Evolutionary conservation across 2,888 invertebrate genomes (phyloP), one percentile per base, ranked within the genome.

Genomic region (Embidobia sp.): DNA sequence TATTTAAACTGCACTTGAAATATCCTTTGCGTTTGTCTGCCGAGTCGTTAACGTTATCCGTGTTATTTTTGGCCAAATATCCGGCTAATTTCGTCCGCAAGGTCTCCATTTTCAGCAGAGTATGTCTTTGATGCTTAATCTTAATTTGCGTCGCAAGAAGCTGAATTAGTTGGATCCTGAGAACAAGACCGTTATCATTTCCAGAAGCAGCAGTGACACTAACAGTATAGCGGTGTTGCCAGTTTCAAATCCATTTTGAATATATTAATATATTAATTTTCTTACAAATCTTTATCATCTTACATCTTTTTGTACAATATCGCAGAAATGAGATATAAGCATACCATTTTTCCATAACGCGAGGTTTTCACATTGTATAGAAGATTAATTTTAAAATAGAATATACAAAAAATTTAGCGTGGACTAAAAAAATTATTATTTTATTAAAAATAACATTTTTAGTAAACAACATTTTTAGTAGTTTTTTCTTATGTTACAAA

Each of bases 71-170:
- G 67, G 53, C 61, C 33, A 53, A 67, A 75, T 75, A 67, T 67
- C 40, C 74, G 40, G 67, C 61, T 67, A 75, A 67, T 53, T 75
- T 67, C 33, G 74, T 67, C 67, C 48, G 40, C 74, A 75, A 75
- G 74, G 74, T 67, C 74, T 61, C 74, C 59, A 66, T 66, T 74
- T 73, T 66, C 35, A 53, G 67, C 67, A 40, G 40, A 48, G 61
- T 74, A 74, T 74, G 67, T 74, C 59, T 74, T 10, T 31, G 66
- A 53, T 61, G 61, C 61, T 74, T 74, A 74, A 74, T 74, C 74
- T 67, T 67, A 74, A 67, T 74, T 67, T 74, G 74, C 66, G 59
- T 53, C 59, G 66, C 66, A 40, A 67, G 61, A 64, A 48, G 42
- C 33, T 13, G 48, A 67, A 75, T 75, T 75, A 75, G 74, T 27